phyloP scores from a whole-genome alignment of 2,888 invertebrate genomes.

The Papilio demoleus region DNA sequence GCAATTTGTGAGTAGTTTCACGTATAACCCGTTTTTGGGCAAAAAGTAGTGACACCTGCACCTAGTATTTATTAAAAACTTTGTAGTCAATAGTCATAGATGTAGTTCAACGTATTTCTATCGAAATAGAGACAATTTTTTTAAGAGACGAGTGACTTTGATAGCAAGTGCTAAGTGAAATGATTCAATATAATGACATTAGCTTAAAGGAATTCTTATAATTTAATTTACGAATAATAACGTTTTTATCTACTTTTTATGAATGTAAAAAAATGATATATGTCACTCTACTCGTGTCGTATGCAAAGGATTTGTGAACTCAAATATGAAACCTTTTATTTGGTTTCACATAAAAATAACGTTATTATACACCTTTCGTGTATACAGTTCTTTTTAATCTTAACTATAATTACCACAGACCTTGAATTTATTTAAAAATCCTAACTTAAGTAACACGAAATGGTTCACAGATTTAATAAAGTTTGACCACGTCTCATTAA shows the following conservation, averaged over 20 bases:
- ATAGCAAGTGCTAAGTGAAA: neutral
- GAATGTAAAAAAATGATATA: neutral
- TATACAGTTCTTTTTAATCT: conserved; percentile 20
- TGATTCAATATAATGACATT: too few relatives aligned
- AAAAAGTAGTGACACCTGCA: conserved; percentile 72
- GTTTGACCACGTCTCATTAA: neutral
- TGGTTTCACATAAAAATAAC: neutral
- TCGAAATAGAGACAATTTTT: conserved; percentile 42
- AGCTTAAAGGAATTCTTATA: neutral
- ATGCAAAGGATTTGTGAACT: neutral
- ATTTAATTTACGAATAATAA: neutral
- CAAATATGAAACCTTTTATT: neutral
- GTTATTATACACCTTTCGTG: neutral
- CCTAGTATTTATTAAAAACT: conserved; percentile 53
- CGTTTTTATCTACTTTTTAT: neutral
- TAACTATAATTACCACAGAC: conserved; percentile 29
- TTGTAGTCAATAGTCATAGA: conserved; percentile 52
- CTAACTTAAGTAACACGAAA: neutral
- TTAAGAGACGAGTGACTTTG: neutral
- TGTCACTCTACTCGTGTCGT: neutral
- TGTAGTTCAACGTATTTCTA: conserved; percentile 46
- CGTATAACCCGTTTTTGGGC: conserved; percentile 77
- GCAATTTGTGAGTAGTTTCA: conserved; percentile 87
- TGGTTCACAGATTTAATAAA: neutral
- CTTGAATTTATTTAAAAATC: conserved; percentile 35